Conservation (phyloP, 1,140 invertebrate species). For the Probaryconus sp. region DNA sequence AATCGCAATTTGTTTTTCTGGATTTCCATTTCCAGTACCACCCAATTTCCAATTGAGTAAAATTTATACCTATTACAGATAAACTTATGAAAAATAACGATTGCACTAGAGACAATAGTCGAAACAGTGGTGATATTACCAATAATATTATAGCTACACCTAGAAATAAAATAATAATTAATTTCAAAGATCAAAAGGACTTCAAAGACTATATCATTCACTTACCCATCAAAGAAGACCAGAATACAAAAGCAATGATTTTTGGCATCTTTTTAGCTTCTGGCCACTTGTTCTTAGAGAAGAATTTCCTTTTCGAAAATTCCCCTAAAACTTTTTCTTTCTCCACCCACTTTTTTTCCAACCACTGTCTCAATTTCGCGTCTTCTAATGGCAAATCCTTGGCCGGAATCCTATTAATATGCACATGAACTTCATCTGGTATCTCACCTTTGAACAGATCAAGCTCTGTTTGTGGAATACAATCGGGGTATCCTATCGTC, state of each 20-base stretch:
- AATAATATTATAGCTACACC: slow-evolving; percentile 74
- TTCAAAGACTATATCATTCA: background rate
- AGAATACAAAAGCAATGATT: slow-evolving; percentile 79
- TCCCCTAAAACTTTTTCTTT: slow-evolving; percentile 83
- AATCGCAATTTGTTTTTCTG: slow-evolving; percentile 30
- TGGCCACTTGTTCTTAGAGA: slow-evolving; percentile 68
- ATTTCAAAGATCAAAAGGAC: too few relatives aligned
- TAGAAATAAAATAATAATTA: slow-evolving; percentile 63
- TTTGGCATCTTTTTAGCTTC: slow-evolving; percentile 72
- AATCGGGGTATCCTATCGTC: slow-evolving; percentile 86
- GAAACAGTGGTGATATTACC: slow-evolving; percentile 75
- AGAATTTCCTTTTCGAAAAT: slow-evolving; percentile 80
- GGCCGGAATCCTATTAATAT: slow-evolving; percentile 84
- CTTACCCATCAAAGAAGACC: slow-evolving; percentile 76
- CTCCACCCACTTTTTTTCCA: slow-evolving; percentile 84
- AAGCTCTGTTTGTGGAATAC: slow-evolving; percentile 83
- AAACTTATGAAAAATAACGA: slow-evolving; percentile 76
- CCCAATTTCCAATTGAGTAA: slow-evolving; percentile 79
- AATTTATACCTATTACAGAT: slow-evolving; percentile 78
- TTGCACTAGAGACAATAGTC: slow-evolving; percentile 77
- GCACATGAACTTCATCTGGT: slow-evolving; percentile 86
- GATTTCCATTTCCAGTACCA: slow-evolving; percentile 75
- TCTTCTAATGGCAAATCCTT: slow-evolving; percentile 81
- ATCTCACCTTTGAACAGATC: slow-evolving; percentile 83
- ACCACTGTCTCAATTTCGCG: slow-evolving; percentile 81